Evolutionary conservation across 2,797 vertebrate genomes (phyloP).

Genomic region (Poecilia gillii): DNA sequence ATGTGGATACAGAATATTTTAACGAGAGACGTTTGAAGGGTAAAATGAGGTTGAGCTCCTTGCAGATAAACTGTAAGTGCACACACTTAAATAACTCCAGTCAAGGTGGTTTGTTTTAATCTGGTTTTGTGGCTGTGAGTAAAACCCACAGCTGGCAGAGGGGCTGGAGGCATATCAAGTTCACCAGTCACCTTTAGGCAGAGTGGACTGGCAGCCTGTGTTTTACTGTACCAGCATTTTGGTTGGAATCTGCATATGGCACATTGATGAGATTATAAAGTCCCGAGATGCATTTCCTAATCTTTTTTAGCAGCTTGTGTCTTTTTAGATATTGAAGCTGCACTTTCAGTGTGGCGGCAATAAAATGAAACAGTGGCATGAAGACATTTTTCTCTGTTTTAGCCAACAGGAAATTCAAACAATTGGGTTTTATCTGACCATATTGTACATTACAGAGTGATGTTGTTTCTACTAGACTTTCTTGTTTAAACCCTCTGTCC

Average conservation of each 20-base stretch:
- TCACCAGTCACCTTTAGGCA: constrained; percentile 43
- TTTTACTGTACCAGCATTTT: constrained; percentile 40
- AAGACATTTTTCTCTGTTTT: neutral
- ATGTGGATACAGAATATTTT: constrained; percentile 16
- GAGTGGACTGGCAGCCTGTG: constrained; percentile 26
- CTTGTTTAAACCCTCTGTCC: neutral
- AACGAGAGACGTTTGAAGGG: constrained; percentile 27
- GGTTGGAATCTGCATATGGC: constrained; percentile 24
- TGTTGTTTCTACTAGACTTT: neutral
- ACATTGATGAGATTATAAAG: constrained; percentile 50
- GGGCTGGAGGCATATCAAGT: constrained; percentile 20
- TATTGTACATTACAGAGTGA: neutral
- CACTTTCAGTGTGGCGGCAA: neutral
- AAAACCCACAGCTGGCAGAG: constrained; percentile 26
- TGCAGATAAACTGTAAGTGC: constrained; percentile 32
- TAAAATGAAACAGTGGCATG: neutral
- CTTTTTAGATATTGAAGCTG: neutral
- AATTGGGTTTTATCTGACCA: neutral
- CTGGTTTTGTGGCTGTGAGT: constrained; percentile 43
- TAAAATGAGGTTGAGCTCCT: constrained; percentile 29
- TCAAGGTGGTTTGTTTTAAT: constrained; percentile 43
- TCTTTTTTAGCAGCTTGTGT: constrained; percentile 2
- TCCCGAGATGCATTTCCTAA: constrained; percentile 16
- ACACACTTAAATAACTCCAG: constrained; percentile 11
- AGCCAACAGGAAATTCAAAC: neutral